Evolutionary conservation across 2,888 invertebrate genomes (phyloP).

Genomic region (Drosophila ezoana): DNA sequence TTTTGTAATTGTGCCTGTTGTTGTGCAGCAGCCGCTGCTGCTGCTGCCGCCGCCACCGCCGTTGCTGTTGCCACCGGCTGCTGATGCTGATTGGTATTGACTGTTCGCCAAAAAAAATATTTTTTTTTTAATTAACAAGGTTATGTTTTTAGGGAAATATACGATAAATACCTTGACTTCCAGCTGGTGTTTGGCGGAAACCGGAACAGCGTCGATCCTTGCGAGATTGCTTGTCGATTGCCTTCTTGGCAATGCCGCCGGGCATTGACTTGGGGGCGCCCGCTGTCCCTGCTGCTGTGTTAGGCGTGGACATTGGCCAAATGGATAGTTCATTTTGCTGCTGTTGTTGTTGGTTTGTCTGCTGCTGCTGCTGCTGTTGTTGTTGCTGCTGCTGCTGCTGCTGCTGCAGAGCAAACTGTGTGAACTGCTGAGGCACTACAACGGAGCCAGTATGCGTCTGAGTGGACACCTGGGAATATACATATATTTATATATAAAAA

Average conservation of each 20-base stretch:
- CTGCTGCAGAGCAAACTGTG: slow-evolving; percentile 66
- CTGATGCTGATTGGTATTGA: slow-evolving; percentile 79
- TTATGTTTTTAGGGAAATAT: neutral
- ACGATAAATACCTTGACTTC: slow-evolving; percentile 82
- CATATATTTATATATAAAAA: neutral
- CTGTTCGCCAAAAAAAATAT: slow-evolving; percentile 46
- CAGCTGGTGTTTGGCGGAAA: slow-evolving; percentile 84
- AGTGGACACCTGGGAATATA: slow-evolving; percentile 86
- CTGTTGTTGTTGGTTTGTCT: slow-evolving; percentile 61
- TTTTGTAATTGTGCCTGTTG: slow-evolving; percentile 80
- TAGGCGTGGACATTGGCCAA: slow-evolving; percentile 71
- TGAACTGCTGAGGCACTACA: slow-evolving; percentile 75
- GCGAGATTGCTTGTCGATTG: slow-evolving; percentile 84
- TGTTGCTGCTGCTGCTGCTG: slow-evolving; percentile 65
- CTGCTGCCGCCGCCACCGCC: slow-evolving; percentile 76
- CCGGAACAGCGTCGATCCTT: slow-evolving; percentile 84
- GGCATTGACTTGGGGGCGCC: slow-evolving; percentile 75
- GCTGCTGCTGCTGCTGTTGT: slow-evolving; percentile 58
- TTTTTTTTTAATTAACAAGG: no score
- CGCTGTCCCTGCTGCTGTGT: slow-evolving; percentile 53
- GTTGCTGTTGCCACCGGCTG: slow-evolving; percentile 57
- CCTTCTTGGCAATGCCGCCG: slow-evolving; percentile 84
- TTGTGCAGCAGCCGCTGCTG: slow-evolving; percentile 82
- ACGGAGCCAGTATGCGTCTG: slow-evolving; percentile 86
- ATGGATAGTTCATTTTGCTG: slow-evolving; percentile 70